phyloP scores from a whole-genome alignment of 2,888 invertebrate species.

The Amitus sp. region DNA sequence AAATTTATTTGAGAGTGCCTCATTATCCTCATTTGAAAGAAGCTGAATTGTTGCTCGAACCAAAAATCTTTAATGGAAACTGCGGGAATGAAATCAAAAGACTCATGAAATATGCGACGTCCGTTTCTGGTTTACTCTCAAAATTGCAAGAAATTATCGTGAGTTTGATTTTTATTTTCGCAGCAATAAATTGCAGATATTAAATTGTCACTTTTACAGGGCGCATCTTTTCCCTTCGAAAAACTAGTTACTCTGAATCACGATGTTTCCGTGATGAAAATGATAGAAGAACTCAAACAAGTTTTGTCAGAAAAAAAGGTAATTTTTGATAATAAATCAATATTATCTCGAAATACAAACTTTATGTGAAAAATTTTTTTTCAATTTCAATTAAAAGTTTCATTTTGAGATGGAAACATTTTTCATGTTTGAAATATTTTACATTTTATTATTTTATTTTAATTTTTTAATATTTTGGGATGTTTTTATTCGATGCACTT shows the following conservation, averaged over 20 bases:
- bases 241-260: background rate
- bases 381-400: too few species aligned
- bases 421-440: too few species aligned
- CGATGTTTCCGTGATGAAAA: conserved; percentile 1
- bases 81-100: conserved; percentile 44
- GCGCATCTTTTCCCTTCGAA: conserved; percentile 12
- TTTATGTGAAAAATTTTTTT: too few species aligned
- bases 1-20: conserved; percentile 51
- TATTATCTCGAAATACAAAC: background rate
- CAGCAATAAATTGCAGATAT: conserved; percentile 1
- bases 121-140: conserved; percentile 50
- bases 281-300: conserved; percentile 20
- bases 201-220: conserved; percentile 5
- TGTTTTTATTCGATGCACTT: too few species aligned
- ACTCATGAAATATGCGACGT: conserved; percentile 41
- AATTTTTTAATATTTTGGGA: too few species aligned
- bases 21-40: conserved; percentile 53
- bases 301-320: conserved; percentile 12
- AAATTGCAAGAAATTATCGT: conserved; percentile 50
- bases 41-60: conserved; percentile 49
- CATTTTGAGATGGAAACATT: too few species aligned
- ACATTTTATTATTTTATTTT: too few species aligned
- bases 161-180: conserved; percentile 19
- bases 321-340: background rate
- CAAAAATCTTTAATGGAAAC: conserved; percentile 40